These are phyloP conservation scores for Psephotus haematonotus DNA, from an alignment of 2,113 vertebrate species.

Conservation along the genomic window DNA sequence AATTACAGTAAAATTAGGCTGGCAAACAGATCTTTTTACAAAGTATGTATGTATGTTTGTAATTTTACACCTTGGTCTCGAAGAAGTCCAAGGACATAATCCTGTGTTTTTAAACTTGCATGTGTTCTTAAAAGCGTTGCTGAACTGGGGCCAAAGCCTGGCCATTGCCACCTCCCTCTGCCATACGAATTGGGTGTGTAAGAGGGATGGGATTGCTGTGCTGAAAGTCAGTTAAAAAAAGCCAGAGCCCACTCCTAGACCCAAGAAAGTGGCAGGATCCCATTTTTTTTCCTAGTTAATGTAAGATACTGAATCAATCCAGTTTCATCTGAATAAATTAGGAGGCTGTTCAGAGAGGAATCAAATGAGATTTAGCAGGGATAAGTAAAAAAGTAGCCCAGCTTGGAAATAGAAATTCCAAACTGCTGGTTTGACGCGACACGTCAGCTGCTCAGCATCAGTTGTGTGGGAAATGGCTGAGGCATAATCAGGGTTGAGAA, in stretches of 20 bases:
- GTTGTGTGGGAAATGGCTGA: constrained; percentile 47
- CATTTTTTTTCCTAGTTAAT: constrained; percentile 56
- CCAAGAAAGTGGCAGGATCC: neutral
- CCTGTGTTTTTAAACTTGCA: constrained; percentile 14
- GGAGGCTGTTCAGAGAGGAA: constrained; percentile 60
- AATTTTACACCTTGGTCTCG: neutral
- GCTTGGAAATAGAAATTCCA: constrained; percentile 63
- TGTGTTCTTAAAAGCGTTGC: constrained; percentile 52
- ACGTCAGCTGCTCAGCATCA: constrained; percentile 48
- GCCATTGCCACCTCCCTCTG: constrained; percentile 9
- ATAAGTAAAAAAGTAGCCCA: constrained; percentile 61
- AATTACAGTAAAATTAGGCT: constrained; percentile 50
- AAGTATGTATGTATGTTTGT: neutral
- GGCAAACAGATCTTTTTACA: constrained; percentile 48
- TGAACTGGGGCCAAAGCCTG: constrained; percentile 39
- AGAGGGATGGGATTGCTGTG: constrained; percentile 59
- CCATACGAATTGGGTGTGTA: constrained; percentile 25
- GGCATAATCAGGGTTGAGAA: constrained; percentile 41
- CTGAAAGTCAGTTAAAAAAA: constrained; percentile 61
- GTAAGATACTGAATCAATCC: constrained; percentile 70
- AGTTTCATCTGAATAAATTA: constrained; percentile 77
- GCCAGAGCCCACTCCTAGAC: neutral
- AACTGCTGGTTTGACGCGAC: constrained; percentile 40
- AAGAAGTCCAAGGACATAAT: constrained; percentile 44
- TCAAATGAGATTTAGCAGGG: constrained; percentile 71